Evolutionary conservation across 2,113 vertebrate species (phyloP).

Genomic region (Mormoops blainvillei): DNA sequence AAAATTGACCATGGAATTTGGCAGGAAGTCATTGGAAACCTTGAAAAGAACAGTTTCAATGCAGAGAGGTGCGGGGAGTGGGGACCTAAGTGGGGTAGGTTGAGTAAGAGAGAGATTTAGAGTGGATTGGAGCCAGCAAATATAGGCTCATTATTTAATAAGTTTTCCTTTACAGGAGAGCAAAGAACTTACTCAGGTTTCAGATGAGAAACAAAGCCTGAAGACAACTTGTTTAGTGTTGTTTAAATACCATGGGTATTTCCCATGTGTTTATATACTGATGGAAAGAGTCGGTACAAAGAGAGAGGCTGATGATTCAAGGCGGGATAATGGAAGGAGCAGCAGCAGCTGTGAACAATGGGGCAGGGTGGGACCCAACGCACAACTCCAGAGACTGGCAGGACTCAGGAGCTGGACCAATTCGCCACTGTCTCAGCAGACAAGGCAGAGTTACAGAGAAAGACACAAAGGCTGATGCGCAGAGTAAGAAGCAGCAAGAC

Average conservation of each 20-base stretch:
- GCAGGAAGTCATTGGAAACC: neutral
- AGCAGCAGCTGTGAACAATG: too few relatives aligned
- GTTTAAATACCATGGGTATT: neutral
- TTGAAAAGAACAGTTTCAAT: neutral
- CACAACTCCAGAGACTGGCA: neutral
- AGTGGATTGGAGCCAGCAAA: neutral
- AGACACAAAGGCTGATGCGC: neutral
- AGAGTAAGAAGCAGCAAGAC: neutral
- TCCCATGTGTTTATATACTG: neutral
- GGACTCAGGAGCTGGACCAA: neutral
- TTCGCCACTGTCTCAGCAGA: neutral
- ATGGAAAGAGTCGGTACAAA: neutral
- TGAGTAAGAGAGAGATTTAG: neutral
- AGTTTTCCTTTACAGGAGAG: neutral
- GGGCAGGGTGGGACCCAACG: neutral
- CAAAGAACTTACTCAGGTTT: neutral
- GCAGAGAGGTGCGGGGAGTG: rapidly evolving
- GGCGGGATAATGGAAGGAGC: neutral
- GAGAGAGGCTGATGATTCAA: neutral
- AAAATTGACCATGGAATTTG: neutral
- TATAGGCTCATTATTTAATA: neutral
- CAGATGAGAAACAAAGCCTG: neutral
- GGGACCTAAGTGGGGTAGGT: neutral
- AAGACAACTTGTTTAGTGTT: neutral
- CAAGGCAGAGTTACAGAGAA: neutral